These are phyloP conservation scores for Girardinichthys multiradiatus DNA, from an alignment of 2,113 vertebrate genomes.

Conservation along the genomic window DNA sequence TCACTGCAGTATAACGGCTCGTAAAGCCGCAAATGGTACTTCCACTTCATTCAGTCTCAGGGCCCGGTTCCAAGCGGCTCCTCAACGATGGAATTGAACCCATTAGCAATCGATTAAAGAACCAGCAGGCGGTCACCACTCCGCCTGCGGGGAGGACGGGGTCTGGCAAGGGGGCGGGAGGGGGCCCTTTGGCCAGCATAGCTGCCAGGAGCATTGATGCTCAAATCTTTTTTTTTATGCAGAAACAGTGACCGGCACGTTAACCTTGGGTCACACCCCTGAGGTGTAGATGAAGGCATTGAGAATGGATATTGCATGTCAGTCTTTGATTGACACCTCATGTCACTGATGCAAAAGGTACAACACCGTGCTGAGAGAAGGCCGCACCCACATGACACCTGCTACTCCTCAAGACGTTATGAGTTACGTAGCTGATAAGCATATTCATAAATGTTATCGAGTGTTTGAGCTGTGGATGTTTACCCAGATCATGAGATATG, in stretches of 20 bases:
- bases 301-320: conserved; percentile 1
- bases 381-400: conserved; percentile 51
- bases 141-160: conserved; percentile 60
- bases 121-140: conserved; percentile 80
- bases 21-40: conserved; percentile 84
- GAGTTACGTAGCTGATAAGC: conserved; percentile 51
- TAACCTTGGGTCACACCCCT: conserved; percentile 51
- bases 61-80: conserved; percentile 82
- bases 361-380: conserved; percentile 25
- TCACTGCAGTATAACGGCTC: conserved; percentile 82
- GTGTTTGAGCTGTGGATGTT: conserved; percentile 55
- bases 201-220: conserved; percentile 55
- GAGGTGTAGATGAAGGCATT: conserved; percentile 54
- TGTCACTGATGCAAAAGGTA: conserved; percentile 34
- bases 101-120: conserved; percentile 86
- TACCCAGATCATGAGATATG: conserved; percentile 73
- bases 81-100: conserved; percentile 79
- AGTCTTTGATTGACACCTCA: conserved; percentile 55
- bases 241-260: conserved; percentile 62
- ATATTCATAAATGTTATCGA: conserved; percentile 68
- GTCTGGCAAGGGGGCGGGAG: conserved; percentile 24
- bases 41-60: conserved; percentile 83
- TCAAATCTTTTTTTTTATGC: conserved; percentile 78
- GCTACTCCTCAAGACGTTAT: conserved; percentile 41
- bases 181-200: conserved; percentile 39